Evolutionary conservation across 2,888 invertebrate genomes (phyloP).

Genomic region (Noctua janthe): DNA sequence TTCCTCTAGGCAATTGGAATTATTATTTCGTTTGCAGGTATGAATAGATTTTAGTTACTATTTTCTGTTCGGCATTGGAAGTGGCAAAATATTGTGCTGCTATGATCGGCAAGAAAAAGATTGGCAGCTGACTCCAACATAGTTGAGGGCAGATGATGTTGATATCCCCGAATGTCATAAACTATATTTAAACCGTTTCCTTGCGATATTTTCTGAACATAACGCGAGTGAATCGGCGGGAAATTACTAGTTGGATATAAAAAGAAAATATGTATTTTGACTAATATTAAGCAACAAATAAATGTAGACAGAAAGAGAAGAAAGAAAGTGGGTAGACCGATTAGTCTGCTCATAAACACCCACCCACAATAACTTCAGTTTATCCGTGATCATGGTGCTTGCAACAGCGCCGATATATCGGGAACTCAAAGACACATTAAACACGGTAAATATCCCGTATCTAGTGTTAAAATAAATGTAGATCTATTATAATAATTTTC

Average conservation of each 20-base stretch:
- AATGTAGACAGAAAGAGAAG: neutral
- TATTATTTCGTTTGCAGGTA: slow-evolving; percentile 25
- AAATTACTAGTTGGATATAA: neutral
- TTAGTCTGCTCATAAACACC: no score
- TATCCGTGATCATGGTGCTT: no score
- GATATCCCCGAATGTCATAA: neutral
- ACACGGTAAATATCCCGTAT: no score
- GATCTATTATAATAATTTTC: neutral
- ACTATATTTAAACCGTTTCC: neutral
- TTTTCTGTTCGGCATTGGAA: neutral
- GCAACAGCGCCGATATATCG: no score
- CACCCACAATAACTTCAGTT: no score
- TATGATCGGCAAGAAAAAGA: neutral
- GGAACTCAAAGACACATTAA: no score
- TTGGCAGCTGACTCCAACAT: neutral
- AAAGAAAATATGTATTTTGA: neutral
- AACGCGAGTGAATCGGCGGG: neutral
- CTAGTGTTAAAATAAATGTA: neutral
- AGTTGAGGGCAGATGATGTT: neutral
- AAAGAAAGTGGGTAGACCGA: no score
- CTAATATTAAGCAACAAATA: neutral
- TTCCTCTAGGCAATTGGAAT: slow-evolving; percentile 54
- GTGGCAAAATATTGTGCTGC: neutral
- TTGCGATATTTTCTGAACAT: neutral
- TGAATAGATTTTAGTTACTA: slow-evolving; percentile 13